These are phyloP conservation scores for Petrocephalus microphthalmus DNA, from an alignment of 2,113 vertebrate species.

Conservation along the genomic window DNA sequence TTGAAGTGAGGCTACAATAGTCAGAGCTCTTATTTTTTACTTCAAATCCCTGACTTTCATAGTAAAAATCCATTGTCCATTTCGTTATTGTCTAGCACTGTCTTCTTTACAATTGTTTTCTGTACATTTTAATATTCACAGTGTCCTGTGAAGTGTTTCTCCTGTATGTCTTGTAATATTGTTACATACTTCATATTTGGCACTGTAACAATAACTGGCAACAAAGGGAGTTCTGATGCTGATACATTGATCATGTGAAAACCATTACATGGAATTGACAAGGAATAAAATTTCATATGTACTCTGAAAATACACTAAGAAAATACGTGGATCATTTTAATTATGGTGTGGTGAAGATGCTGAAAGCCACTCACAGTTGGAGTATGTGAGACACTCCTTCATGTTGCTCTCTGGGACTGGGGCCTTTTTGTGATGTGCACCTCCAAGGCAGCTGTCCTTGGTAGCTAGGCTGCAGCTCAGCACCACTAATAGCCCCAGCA, in stretches of 20 bases:
- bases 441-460: conserved; percentile 41
- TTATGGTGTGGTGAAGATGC: not conserved
- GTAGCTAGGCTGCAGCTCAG: not conserved
- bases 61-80: not conserved
- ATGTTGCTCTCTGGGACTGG: conserved; percentile 48
- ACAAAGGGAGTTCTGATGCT: not conserved
- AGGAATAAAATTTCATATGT: not conserved
- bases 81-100: not conserved
- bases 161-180: not conserved
- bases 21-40: not conserved
- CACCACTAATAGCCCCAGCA: not conserved
- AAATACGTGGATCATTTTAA: not conserved
- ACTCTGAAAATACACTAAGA: not conserved
- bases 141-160: not conserved
- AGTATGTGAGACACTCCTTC: conserved; percentile 52
- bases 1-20: not conserved
- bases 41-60: not conserved
- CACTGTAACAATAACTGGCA: not conserved
- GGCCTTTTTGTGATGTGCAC: conserved; percentile 45
- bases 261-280: not conserved
- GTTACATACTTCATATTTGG: not conserved
- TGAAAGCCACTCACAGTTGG: conserved; percentile 49
- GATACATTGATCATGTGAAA: not conserved
- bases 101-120: not conserved
- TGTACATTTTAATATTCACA: not conserved